Percentiles rank a stretch among this genome's conserved stretches.
These are phyloP conservation scores for Ianthella basta DNA, from an alignment of 37 sponge, comb jelly and placozoan genomes.

Conservation along the genomic window DNA sequence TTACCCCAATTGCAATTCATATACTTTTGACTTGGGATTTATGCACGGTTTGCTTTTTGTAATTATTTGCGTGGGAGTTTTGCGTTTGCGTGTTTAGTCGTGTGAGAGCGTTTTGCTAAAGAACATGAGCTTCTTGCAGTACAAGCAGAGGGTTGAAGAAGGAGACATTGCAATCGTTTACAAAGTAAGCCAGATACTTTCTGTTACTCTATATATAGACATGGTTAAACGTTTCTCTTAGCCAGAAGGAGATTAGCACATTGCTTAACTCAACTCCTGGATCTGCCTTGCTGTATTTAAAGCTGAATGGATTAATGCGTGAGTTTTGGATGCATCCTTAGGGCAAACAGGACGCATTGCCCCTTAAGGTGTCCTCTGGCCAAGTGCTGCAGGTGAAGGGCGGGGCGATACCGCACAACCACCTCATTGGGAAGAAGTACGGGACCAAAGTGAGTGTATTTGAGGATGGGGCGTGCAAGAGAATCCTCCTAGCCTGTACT, in stretches of 20 bases:
- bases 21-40: no score
- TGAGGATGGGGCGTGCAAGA: no score
- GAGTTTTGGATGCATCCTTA: not conserved
- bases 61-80: no score
- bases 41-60: no score
- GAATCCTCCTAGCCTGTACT: not conserved
- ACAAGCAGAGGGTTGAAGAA: conserved; percentile 56
- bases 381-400: conserved; percentile 74
- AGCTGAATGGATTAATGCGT: conserved; percentile 23
- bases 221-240: no score
- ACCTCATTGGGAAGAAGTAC: conserved; percentile 85
- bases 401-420: conserved; percentile 79
- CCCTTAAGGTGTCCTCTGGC: conserved; percentile 66
- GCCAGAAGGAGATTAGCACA: no score
- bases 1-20: no score
- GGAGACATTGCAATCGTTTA: conserved; percentile 86
- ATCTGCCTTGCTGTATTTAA: no score
- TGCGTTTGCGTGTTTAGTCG: no score
- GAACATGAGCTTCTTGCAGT: conserved; percentile 70
- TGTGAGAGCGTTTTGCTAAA: not conserved
- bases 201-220: no score
- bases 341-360: conserved; percentile 63
- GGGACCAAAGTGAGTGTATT: conserved; percentile 70
- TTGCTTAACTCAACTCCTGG: no score
- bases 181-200: conserved; percentile 40